Conservation (phyloP, 2,113 vertebrate genomes). For the Arothron firmamentum region DNA sequence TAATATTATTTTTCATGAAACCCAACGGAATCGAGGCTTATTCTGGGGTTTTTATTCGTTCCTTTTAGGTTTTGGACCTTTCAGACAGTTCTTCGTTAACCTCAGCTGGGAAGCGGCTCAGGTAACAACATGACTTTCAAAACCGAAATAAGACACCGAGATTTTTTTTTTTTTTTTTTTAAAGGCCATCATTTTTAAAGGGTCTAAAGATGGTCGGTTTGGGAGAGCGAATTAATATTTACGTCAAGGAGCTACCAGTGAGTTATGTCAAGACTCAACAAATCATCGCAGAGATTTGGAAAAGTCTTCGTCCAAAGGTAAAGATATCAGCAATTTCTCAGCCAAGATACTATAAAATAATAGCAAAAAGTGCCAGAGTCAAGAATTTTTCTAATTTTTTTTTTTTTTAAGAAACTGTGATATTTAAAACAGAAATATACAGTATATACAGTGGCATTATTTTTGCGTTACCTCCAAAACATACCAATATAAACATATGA, state of each 20-base stretch:
- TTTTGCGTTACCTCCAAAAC: too few relatives aligned
- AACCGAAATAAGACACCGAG: neutral
- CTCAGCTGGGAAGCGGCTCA: slow-evolving; percentile 85
- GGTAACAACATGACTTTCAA: slow-evolving; percentile 55
- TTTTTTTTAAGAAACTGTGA: too few relatives aligned
- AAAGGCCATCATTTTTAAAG: slow-evolving; percentile 39
- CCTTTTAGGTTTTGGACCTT: slow-evolving; percentile 77
- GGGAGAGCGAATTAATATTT: slow-evolving; percentile 59
- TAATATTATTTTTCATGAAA: rapidly evolving
- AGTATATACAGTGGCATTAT: too few relatives aligned
- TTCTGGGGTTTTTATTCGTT: neutral
- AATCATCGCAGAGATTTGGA: slow-evolving; percentile 76
- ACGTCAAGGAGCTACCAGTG: slow-evolving; percentile 75
- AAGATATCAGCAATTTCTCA: slow-evolving; percentile 11
- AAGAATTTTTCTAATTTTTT: neutral
- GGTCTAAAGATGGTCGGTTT: slow-evolving; percentile 76
- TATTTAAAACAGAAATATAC: too few relatives aligned
- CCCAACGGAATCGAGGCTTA: neutral
- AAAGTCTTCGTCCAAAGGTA: slow-evolving; percentile 78
- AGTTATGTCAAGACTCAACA: slow-evolving; percentile 75
- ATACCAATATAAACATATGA: too few relatives aligned
- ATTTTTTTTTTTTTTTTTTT: too few relatives aligned
- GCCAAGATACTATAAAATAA: neutral
- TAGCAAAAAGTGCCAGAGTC: neutral
- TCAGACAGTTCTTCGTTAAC: slow-evolving; percentile 79